Conservation (phyloP, 2,113 vertebrate genomes). For the Ochotona princeps region DNA sequence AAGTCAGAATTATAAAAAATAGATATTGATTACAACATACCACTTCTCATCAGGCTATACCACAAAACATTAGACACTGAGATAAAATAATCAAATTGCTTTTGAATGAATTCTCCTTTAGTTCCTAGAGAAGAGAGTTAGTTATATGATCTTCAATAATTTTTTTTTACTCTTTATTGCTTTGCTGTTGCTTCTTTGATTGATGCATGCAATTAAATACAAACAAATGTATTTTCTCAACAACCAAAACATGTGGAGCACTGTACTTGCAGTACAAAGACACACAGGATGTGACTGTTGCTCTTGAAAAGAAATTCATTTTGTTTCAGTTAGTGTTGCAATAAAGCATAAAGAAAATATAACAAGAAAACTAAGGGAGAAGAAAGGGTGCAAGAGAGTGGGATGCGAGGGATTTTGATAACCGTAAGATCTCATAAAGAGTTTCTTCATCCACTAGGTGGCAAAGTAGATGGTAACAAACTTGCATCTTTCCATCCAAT, state of each 20-base stretch:
- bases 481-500: background rate
- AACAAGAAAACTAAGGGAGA: background rate
- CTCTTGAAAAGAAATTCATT: background rate
- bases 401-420: background rate
- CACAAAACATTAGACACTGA: background rate
- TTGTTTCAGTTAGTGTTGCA: background rate
- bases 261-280: background rate
- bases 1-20: constrained; percentile 27
- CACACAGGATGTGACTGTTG: background rate
- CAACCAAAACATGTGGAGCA: background rate
- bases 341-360: background rate
- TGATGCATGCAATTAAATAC: background rate
- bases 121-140: background rate
- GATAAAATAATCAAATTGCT: background rate
- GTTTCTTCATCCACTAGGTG: constrained; percentile 61
- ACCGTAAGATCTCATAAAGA: background rate
- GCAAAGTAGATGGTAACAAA: background rate
- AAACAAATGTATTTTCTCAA: background rate
- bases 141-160: background rate
- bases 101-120: background rate
- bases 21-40: background rate
- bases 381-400: background rate
- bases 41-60: background rate
- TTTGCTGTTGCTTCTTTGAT: background rate
- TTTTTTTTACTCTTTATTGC: background rate